A percentile compares a stretch with the other conserved stretches of the same genome.
Evolutionary conservation across 1,140 invertebrate species (phyloP).

Genomic region (Batillaria attramentaria): DNA sequence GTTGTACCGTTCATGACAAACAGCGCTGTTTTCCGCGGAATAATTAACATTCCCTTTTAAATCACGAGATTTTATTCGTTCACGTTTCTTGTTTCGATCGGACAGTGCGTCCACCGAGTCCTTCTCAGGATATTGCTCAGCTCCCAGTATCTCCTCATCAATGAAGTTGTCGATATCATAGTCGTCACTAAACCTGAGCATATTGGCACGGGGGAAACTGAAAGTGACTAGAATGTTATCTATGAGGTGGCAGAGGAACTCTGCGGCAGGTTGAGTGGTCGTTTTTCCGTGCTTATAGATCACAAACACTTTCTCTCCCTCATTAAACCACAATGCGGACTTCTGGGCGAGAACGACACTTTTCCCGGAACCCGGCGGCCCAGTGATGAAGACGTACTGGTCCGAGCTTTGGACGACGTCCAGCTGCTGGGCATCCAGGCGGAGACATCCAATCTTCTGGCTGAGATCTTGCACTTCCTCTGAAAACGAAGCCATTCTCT

Average conservation of each 20-base stretch:
- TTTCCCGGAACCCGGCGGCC: slow-evolving; percentile 11
- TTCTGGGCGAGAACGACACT: slow-evolving; percentile 4
- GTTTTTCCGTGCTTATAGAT: neutral
- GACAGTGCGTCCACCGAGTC: neutral
- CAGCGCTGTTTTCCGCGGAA: no score
- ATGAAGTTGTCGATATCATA: no score
- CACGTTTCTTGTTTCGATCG: no score
- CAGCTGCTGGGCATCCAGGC: neutral
- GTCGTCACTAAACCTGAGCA: no score
- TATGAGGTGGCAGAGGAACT: neutral
- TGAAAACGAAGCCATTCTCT: neutral
- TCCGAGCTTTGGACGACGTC: neutral
- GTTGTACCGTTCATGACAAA: neutral
- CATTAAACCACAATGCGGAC: neutral
- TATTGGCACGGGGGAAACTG: no score
- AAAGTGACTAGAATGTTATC: neutral
- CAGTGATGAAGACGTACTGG: slow-evolving; percentile 10
- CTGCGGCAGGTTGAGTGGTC: slow-evolving; percentile 3
- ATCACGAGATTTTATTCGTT: no score
- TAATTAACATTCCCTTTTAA: no score
- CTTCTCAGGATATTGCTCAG: neutral
- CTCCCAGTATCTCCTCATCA: no score
- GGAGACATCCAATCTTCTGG: neutral
- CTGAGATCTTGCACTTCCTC: neutral
- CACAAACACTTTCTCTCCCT: neutral